Conservation (phyloP, 2,113 vertebrate genomes). For the Anser cygnoides region DNA sequence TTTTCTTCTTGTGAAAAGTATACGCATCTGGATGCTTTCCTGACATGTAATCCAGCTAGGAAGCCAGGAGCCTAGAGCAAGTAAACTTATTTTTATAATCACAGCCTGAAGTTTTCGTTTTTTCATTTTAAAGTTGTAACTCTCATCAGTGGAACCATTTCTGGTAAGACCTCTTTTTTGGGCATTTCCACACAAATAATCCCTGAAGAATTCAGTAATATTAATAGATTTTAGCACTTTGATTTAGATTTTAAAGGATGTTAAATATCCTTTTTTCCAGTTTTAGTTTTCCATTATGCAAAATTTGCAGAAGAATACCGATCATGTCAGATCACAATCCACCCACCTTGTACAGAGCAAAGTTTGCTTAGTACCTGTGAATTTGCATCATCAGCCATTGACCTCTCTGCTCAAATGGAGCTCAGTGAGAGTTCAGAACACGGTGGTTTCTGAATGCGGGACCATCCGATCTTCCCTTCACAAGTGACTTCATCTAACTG, state of each 20-base stretch:
- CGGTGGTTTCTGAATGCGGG: accelerated
- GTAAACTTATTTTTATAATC: background rate
- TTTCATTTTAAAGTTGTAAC: background rate
- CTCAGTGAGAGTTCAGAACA: background rate
- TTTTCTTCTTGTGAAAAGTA: background rate
- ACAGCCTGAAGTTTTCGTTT: background rate
- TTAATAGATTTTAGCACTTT: background rate
- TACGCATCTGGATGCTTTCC: background rate
- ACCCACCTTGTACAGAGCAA: background rate
- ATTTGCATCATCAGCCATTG: background rate
- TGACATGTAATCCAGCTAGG: background rate
- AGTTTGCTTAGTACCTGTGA: background rate
- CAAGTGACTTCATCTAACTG: background rate
- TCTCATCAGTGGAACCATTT: background rate
- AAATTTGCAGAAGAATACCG: background rate
- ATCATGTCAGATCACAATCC: background rate
- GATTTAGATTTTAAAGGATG: background rate
- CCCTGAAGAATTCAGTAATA: background rate
- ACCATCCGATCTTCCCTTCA: background rate
- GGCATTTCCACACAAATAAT: background rate
- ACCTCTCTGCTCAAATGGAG: background rate
- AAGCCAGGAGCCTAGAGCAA: slow-evolving; percentile 2
- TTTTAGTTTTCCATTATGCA: background rate
- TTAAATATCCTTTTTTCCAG: background rate
- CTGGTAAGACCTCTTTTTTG: background rate